Conservation (phyloP, 1,140 invertebrate species). For the Ericerus pela region DNA sequence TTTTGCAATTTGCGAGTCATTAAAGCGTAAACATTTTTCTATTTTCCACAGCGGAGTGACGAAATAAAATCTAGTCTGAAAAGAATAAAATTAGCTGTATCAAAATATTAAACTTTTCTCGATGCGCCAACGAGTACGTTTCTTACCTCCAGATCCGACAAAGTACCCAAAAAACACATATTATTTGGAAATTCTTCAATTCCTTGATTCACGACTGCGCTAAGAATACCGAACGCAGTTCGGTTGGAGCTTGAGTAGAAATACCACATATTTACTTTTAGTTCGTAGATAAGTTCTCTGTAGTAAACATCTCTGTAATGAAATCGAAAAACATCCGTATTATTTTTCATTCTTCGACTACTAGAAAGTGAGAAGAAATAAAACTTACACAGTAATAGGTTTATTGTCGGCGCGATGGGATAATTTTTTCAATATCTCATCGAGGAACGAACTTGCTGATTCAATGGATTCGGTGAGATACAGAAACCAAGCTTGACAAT, state of each 20-base stretch:
- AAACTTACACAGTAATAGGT: not conserved
- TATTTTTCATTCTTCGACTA: not conserved
- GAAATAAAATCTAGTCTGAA: conserved; percentile 24
- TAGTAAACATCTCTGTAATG: conserved; percentile 19
- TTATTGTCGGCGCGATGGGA: not conserved
- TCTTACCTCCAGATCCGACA: conserved; percentile 30
- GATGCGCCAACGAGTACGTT: conserved; percentile 3
- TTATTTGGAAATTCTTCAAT: conserved; percentile 40
- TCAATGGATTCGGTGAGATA: conserved; percentile 29
- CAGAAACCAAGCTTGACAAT: conserved; percentile 38
- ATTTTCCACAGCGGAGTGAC: conserved; percentile 30
- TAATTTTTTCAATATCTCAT: not conserved
- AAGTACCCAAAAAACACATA: conserved; percentile 35
- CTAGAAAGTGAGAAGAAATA: not conserved
- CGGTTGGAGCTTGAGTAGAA: conserved; percentile 27
- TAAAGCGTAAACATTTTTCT: conserved; percentile 26
- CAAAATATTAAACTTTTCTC: too few species aligned
- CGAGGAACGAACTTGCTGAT: conserved; percentile 20
- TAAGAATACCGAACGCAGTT: conserved; percentile 15
- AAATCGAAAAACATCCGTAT: not conserved
- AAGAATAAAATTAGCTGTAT: conserved; percentile 15
- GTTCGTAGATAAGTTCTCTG: conserved; percentile 35
- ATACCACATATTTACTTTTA: conserved; percentile 32
- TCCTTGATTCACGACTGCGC: conserved; percentile 21
- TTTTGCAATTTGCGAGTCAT: conserved; percentile 26